Evolutionary conservation across 2,113 vertebrate genomes (phyloP), one percentile per base, ranked within the genome.

Genomic region (Dendropsophus ebraccatus): DNA sequence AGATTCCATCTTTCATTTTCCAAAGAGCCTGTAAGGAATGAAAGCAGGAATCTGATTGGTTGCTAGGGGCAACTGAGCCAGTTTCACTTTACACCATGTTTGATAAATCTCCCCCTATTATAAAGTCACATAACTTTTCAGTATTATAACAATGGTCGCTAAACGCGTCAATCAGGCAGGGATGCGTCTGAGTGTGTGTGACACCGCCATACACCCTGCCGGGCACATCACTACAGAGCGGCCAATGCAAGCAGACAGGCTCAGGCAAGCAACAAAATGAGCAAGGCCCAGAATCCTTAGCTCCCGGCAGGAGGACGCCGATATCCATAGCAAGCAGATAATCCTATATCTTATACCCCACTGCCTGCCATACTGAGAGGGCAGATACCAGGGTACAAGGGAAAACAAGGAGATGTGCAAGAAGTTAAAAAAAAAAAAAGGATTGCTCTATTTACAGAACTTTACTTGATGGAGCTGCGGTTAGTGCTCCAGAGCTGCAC

Each of bases 261-360:
- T 69, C 65, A 69, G 2, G 65, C 30, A 37, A 37, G 35, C 67
- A 70, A 70, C 67, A 70, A 41, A 70, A 70, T 37, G 32, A 70
- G 19, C 32, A 41, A 23, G 35, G 4, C 32, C 32, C 67, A 41
- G 17, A 70, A 70, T 30, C 8, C 35, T 35, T 70, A 1, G 35
- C 35, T 30, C 23, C 32, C 35, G 35, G 67, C 67, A 21, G 35
- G 9, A 13, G 23, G 19, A 41, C 35, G 21, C 21, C 23, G 16
- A 32, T 32, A 67, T 67, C 62, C 17, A 67, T 17, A 17, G 28
- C 62, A n/a, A n/a, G n/a, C n/a, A n/a, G n/a, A n/a, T n/a, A n/a
- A n/a, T n/a, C n/a, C n/a, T n/a, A n/a, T n/a, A n/a, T 14, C 62
- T 1, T 16, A 0, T 62, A 4, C 5, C 60, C 25, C 12, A 14